Conservation (phyloP, 1,140 invertebrate genomes). For the Schlechtendalia chinensis region DNA sequence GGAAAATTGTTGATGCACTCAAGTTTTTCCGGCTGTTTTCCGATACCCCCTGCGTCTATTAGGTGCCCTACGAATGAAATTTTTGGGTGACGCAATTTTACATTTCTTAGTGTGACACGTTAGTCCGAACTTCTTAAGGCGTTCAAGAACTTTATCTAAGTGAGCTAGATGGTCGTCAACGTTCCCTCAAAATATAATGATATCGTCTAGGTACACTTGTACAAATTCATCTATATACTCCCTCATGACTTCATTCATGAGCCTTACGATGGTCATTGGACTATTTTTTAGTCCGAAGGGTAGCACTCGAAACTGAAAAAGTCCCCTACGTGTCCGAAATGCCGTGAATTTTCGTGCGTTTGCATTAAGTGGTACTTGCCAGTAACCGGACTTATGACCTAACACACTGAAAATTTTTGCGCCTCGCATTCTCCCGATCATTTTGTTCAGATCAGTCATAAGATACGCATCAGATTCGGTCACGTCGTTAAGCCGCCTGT, state of each 20-base stretch:
- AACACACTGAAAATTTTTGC: not conserved
- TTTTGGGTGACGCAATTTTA: not conserved
- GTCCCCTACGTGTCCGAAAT: not conserved
- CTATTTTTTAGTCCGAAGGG: conserved; percentile 56
- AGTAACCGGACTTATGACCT: not conserved
- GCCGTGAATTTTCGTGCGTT: not conserved
- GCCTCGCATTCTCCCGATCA: not conserved
- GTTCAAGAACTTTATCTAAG: conserved; percentile 46
- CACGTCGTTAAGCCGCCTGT: no score
- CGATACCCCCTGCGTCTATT: not conserved
- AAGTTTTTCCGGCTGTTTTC: conserved; percentile 19
- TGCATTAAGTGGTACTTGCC: not conserved
- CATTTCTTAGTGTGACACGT: not conserved
- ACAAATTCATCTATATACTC: conserved; percentile 52
- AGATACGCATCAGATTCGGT: no score
- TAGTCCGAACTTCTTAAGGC: conserved; percentile 24
- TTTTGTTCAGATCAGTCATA: no score
- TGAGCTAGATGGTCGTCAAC: conserved; percentile 42
- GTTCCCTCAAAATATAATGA: conserved; percentile 37
- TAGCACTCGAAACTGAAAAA: conserved; percentile 53
- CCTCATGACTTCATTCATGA: conserved; percentile 55
- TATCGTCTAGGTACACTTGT: no score
- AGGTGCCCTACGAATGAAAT: not conserved
- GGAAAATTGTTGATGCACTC: conserved; percentile 54
- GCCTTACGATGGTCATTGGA: conserved; percentile 56